These are phyloP conservation scores for Dastarcus helophoroides DNA, from an alignment of 2,888 invertebrate genomes.

Conservation along the genomic window DNA sequence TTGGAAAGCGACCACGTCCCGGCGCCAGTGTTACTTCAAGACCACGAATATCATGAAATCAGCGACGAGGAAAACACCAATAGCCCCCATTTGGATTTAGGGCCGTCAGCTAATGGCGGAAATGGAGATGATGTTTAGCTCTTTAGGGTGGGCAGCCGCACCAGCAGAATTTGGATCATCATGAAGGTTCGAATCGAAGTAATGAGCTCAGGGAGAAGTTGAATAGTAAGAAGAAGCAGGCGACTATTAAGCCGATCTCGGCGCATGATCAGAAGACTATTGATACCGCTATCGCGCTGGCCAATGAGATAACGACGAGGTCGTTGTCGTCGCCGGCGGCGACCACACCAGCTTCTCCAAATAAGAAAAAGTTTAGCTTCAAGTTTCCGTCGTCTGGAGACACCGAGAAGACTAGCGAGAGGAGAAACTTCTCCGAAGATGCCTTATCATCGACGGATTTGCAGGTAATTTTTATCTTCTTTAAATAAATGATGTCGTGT, in stretches of 20 bases:
- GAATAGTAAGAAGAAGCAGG: constrained; percentile 31
- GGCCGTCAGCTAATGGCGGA: constrained; percentile 84
- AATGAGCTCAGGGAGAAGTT: constrained; percentile 54
- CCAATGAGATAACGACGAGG: constrained; percentile 69
- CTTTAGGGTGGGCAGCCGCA: constrained; percentile 38
- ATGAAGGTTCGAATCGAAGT: constrained; percentile 49
- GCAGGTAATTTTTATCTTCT: constrained; percentile 47
- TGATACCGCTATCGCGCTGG: constrained; percentile 86
- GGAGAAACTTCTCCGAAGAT: constrained; percentile 85
- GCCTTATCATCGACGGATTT: constrained; percentile 75
- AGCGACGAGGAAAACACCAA: constrained; percentile 61
- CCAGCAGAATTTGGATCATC: constrained; percentile 19
- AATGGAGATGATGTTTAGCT: constrained; percentile 79
- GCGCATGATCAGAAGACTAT: constrained; percentile 84
- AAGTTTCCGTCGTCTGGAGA: constrained; percentile 49
- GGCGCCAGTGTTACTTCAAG: constrained; percentile 36
- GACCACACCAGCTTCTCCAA: constrained; percentile 50
- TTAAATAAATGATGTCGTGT: not conserved
- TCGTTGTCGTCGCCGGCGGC: constrained; percentile 37
- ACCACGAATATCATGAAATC: constrained; percentile 75
- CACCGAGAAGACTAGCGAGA: constrained; percentile 48
- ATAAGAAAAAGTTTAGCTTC: constrained; percentile 69
- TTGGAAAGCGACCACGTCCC: constrained; percentile 37
- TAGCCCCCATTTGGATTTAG: constrained; percentile 56
- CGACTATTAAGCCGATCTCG: constrained; percentile 80